Evolutionary conservation across 2,113 vertebrate genomes (phyloP).

Genomic region (Ramphastos sulfuratus): DNA sequence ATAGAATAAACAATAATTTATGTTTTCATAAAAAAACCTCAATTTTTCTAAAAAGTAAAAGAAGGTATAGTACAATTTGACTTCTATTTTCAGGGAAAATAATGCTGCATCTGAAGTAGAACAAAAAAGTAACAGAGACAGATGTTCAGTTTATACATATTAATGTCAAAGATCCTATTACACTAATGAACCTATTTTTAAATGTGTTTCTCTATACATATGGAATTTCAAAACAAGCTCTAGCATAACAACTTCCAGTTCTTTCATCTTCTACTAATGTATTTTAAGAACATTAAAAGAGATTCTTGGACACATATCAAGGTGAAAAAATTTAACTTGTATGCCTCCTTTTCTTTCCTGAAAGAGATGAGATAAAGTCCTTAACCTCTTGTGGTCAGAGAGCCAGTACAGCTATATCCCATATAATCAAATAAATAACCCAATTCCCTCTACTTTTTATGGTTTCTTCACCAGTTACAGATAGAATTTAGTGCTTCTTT

Average conservation of each 20-base stretch:
- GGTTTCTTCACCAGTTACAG: neutral
- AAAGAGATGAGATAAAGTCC: neutral
- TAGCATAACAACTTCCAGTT: slow-evolving; percentile 25
- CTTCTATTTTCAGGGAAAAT: slow-evolving; percentile 20
- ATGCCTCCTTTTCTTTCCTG: neutral
- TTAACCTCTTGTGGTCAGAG: neutral
- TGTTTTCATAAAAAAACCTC: neutral
- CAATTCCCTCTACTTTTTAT: neutral
- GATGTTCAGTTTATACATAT: slow-evolving; percentile 48
- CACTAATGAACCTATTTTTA: slow-evolving; percentile 35
- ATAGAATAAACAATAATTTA: neutral
- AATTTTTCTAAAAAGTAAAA: neutral
- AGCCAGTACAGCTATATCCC: neutral
- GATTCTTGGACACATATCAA: slow-evolving; percentile 53
- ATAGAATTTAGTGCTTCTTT: neutral
- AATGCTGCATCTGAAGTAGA: neutral
- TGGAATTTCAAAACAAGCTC: slow-evolving; percentile 60
- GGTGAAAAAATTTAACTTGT: neutral
- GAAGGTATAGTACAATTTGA: neutral
- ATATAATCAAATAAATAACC: neutral
- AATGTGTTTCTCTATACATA: slow-evolving; percentile 34
- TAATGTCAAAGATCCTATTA: slow-evolving; percentile 50
- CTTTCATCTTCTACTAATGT: slow-evolving; percentile 48
- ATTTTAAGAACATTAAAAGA: slow-evolving; percentile 43
- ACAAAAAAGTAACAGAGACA: slow-evolving; percentile 14